Evolutionary conservation across 2,888 invertebrate genomes (phyloP).

Genomic region (Drosophila mercatorum): DNA sequence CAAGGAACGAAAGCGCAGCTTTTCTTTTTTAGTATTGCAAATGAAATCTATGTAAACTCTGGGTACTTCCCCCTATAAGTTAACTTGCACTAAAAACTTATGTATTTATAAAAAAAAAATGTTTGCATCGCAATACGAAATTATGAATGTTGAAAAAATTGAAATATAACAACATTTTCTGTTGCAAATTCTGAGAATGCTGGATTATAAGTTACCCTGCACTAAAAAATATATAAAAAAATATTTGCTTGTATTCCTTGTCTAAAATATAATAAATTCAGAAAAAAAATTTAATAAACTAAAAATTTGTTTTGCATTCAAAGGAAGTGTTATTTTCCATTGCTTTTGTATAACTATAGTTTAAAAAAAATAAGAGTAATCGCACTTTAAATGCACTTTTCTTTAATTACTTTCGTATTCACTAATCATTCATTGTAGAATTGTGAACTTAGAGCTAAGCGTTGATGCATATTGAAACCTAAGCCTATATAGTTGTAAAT

Average conservation of each 20-base stretch:
- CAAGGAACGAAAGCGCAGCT: slow-evolving; percentile 42
- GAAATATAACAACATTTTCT: no score
- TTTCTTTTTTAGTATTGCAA: background rate
- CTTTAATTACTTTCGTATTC: background rate
- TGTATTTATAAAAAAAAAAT: background rate
- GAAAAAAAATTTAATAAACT: no score
- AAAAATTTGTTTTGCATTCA: no score
- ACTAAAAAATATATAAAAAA: no score
- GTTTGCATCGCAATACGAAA: no score
- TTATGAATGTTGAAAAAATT: background rate
- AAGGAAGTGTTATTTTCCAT: no score
- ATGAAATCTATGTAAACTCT: background rate
- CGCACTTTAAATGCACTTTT: slow-evolving; percentile 1
- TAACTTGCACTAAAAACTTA: background rate
- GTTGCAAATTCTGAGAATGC: no score
- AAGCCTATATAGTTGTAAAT: background rate
- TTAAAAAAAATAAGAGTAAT: no score
- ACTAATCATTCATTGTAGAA: background rate
- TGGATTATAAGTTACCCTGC: no score
- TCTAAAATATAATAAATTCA: no score
- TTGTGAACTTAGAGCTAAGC: background rate
- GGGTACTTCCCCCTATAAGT: background rate
- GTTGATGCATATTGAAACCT: background rate
- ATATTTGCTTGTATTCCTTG: no score
- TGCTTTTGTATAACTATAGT: no score